Evolutionary conservation across 2,797 vertebrate genomes (phyloP).

Genomic region (Percopsis omiscomaycus): DNA sequence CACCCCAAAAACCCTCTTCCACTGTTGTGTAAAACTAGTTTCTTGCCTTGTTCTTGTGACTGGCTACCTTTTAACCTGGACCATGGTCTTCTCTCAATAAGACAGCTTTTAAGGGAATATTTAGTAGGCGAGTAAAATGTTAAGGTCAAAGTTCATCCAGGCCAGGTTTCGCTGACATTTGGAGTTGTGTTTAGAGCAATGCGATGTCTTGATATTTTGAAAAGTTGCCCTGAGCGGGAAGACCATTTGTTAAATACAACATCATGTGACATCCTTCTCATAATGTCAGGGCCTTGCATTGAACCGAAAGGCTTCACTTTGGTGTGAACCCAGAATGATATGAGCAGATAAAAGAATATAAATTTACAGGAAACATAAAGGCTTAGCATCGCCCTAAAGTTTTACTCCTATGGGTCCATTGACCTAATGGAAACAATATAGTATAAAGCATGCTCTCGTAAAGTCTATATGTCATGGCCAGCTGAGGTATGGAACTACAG

Average conservation of each 20-base stretch:
- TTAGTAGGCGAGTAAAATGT: constrained; percentile 6
- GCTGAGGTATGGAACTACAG: constrained; percentile 10
- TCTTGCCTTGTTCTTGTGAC: constrained; percentile 22
- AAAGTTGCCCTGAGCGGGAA: constrained; percentile 33
- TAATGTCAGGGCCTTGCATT: constrained; percentile 29
- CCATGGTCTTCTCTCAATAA: constrained; percentile 11
- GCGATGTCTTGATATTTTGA: constrained; percentile 49
- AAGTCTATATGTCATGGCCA: constrained; percentile 51
- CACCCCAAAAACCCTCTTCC: constrained; percentile 16
- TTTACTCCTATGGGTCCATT: constrained; percentile 38
- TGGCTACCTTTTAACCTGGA: constrained; percentile 39
- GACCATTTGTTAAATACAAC: constrained; percentile 47
- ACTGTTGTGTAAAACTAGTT: constrained; percentile 14
- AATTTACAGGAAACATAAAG: constrained; percentile 58
- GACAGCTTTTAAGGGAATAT: constrained; percentile 11
- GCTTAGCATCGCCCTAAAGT: constrained; percentile 51
- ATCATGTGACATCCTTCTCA: constrained; percentile 52
- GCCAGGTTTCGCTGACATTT: constrained; percentile 38
- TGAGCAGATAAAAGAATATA: constrained; percentile 37
- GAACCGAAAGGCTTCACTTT: constrained; percentile 10
- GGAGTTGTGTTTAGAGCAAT: constrained; percentile 24
- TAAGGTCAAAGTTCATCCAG: constrained; percentile 36
- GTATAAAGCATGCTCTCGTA: constrained; percentile 30
- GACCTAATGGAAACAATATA: constrained; percentile 42
- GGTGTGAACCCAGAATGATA: constrained; percentile 7